phyloP scores from a whole-genome alignment of 2,888 invertebrate species.

The Strigamia transsilvanica region DNA sequence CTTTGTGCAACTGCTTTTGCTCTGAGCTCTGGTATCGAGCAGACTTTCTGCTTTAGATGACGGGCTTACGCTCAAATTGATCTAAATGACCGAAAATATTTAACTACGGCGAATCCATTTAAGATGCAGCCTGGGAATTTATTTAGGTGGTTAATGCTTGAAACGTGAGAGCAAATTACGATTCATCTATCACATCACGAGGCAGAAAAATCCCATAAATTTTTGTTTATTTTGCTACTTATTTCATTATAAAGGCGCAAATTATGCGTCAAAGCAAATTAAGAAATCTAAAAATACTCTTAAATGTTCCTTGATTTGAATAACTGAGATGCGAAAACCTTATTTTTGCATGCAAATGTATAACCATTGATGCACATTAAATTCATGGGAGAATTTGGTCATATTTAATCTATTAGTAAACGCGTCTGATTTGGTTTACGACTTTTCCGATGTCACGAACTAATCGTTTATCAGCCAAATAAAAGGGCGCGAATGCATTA shows the following conservation, averaged over 20 bases:
- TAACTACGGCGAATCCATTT: neutral
- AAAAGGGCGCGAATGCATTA: neutral
- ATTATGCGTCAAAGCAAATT: neutral
- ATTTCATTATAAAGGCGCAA: neutral
- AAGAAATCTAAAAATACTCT: neutral
- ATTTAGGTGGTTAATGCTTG: neutral
- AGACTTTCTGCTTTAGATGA: neutral
- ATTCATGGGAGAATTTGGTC: neutral
- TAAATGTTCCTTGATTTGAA: too few species aligned
- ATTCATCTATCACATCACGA: neutral
- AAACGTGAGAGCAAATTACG: conserved; percentile 8
- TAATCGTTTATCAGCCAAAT: neutral
- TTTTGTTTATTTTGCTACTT: neutral
- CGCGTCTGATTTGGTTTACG: neutral
- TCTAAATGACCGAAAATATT: conserved; percentile 4
- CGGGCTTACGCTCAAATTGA: conserved; percentile 1
- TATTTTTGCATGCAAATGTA: neutral
- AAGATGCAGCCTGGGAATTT: neutral
- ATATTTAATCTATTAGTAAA: neutral
- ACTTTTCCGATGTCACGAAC: neutral
- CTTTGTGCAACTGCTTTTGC: conserved; percentile 23
- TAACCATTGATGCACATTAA: neutral
- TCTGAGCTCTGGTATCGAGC: neutral
- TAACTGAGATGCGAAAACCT: neutral
- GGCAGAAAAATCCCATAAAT: neutral